Evolutionary conservation across 2,888 invertebrate genomes (phyloP).

Genomic region (Sisyra terminalis): DNA sequence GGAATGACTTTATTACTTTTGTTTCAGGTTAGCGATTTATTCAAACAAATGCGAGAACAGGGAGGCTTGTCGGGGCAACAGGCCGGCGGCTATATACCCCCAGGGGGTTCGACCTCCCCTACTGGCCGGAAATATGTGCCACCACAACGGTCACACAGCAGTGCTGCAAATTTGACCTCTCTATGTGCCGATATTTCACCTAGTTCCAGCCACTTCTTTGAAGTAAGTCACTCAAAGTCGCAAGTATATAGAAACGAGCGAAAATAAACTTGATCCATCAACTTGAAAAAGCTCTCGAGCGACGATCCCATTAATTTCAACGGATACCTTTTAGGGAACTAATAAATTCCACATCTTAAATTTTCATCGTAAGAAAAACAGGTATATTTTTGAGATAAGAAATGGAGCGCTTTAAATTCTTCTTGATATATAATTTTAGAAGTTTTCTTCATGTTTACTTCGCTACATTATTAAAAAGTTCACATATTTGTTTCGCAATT

Average conservation of each 20-base stretch:
- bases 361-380: no score
- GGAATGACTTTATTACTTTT: not conserved
- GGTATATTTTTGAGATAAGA: no score
- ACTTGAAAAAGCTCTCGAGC: no score
- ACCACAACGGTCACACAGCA: constrained; percentile 27
- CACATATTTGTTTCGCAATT: no score
- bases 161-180: constrained; percentile 47
- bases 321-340: no score
- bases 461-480: no score
- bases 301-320: no score
- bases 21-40: constrained; percentile 53
- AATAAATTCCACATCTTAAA: no score
- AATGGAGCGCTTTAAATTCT: no score
- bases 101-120: not conserved
- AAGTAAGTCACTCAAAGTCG: constrained; percentile 33
- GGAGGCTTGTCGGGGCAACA: constrained; percentile 25
- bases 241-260: not conserved
- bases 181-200: constrained; percentile 65
- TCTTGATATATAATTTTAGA: no score
- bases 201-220: constrained; percentile 78
- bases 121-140: not conserved
- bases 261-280: no score
- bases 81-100: constrained; percentile 1
- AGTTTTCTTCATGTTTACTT: no score
- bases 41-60: constrained; percentile 54